Conservation (phyloP, 92 coral and sea anemone genomes). For the Muricea muricata region DNA sequence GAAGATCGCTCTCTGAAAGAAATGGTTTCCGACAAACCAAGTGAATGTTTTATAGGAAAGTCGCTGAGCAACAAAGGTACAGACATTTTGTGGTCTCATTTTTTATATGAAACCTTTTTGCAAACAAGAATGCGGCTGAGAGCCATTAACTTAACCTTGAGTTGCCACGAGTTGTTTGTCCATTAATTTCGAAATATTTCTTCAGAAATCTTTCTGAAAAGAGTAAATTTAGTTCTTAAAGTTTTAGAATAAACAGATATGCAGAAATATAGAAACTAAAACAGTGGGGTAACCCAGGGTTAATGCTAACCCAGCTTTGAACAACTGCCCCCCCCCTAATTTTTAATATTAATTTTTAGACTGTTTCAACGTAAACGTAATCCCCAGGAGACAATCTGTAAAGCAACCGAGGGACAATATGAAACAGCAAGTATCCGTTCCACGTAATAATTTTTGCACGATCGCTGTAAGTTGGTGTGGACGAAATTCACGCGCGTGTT, state of each 20-base stretch:
- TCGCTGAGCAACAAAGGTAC: background rate
- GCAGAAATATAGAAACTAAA: no score
- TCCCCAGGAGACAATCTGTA: background rate
- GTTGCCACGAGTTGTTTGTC: no score
- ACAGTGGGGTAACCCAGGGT: no score
- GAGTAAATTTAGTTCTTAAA: no score
- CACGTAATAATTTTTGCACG: slow-evolving; percentile 12
- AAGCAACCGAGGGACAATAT: background rate
- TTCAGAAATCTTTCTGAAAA: no score
- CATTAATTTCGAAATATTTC: no score
- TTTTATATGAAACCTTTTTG: no score
- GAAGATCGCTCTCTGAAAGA: background rate
- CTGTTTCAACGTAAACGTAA: background rate
- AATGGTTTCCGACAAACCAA: background rate
- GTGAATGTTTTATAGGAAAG: background rate
- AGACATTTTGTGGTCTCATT: background rate
- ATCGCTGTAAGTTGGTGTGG: slow-evolving; percentile 20
- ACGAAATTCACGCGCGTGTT: background rate
- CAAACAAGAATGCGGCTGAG: background rate
- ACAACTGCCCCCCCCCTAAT: no score
- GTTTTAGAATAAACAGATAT: no score
- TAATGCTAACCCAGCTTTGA: no score
- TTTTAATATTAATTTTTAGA: background rate
- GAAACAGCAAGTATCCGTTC: background rate
- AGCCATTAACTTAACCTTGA: no score